phyloP scores from a whole-genome alignment of 2,888 invertebrate genomes.

The Drosophila subquinaria region DNA sequence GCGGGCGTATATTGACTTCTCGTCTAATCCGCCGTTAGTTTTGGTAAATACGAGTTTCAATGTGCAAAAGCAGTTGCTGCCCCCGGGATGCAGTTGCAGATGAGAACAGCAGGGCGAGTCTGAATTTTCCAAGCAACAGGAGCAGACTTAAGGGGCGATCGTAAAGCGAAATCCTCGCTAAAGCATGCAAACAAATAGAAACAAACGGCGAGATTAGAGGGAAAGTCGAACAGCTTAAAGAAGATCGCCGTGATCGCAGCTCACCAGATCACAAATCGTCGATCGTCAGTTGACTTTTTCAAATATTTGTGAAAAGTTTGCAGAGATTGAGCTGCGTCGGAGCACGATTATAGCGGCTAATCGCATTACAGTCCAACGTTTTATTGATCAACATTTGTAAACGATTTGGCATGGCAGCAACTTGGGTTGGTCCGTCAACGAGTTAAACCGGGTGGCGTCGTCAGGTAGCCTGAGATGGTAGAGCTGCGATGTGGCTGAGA shows the following conservation, averaged over 20 bases:
- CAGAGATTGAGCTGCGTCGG: conserved; percentile 66
- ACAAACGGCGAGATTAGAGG: conserved; percentile 67
- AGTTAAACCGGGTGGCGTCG: conserved; percentile 48
- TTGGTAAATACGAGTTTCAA: conserved; percentile 67
- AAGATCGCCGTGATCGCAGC: neutral
- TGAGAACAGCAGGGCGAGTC: neutral
- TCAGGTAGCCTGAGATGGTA: conserved; percentile 39
- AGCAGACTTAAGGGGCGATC: conserved; percentile 39
- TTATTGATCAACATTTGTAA: conserved; percentile 85
- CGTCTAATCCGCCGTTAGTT: conserved; percentile 65
- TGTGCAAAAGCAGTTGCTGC: conserved; percentile 50
- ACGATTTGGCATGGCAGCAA: conserved; percentile 65
- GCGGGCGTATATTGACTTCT: conserved; percentile 69
- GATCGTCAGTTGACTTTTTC: conserved; percentile 78
- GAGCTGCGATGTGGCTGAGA: neutral
- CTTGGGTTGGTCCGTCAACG: conserved; percentile 16
- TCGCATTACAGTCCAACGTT: conserved; percentile 76
- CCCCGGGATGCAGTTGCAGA: conserved; percentile 27
- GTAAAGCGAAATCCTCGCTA: conserved; percentile 73
- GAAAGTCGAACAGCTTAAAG: conserved; percentile 66
- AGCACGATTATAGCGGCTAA: conserved; percentile 83
- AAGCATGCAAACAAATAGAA: conserved; percentile 79
- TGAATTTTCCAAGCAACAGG: conserved; percentile 32
- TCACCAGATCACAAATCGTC: neutral
- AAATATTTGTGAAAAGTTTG: conserved; percentile 82